Base-by-base conservation (phyloP, 92 coral and sea anemone genomes). In the Zoanthus sociatus region DNA sequence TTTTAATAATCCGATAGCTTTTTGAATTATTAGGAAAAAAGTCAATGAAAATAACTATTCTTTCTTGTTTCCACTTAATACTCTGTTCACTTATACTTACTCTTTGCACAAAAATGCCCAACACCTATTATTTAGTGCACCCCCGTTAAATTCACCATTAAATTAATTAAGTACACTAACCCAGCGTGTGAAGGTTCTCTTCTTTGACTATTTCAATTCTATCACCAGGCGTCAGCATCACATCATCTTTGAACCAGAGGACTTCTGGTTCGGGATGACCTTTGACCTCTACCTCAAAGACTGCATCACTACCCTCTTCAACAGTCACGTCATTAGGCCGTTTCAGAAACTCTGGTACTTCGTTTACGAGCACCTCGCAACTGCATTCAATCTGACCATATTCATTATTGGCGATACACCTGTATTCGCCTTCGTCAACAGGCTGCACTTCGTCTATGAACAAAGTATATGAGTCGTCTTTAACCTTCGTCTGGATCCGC, bases 361-460 rank as follows among this genome's bases (percentile, higher is more conserved):
- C 99, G 50, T 95, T 98, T 20, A 97, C 98, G 3, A 97, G 93
- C 46, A 97, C 89, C 48, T 92, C 96, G 55, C 93, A 92, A 14
- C 72, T 60, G 67, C 98, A 88, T 45, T 93, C 93, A 20, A 85
- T 84, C 31, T 78, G 71, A 15, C 98, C 99, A 55, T 79, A 72
- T 2, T 87, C 88, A 61, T 97, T 97, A 63, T 79, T 88, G 17
- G 96, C 98, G 30, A 89, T 86, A 79, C 99, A 97, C 55, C 73
- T 91, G 89, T 95, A 97, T 61, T 92, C 98, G 6, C 91, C 95
- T 75, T 95, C 99, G 82, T 97, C 98, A 15, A 86, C 95, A 46
- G 95, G 84, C n/a, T 84, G 82, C 4, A 97, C 92, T 33, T 88
- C 86, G 73, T 91, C 91, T 42, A 97, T 92, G 42, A 93, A 42